A percentile compares a stretch with the other conserved stretches of the same genome.
These are phyloP conservation scores for Pipra filicauda DNA, from an alignment of 2,113 vertebrate species.

Conservation along the genomic window DNA sequence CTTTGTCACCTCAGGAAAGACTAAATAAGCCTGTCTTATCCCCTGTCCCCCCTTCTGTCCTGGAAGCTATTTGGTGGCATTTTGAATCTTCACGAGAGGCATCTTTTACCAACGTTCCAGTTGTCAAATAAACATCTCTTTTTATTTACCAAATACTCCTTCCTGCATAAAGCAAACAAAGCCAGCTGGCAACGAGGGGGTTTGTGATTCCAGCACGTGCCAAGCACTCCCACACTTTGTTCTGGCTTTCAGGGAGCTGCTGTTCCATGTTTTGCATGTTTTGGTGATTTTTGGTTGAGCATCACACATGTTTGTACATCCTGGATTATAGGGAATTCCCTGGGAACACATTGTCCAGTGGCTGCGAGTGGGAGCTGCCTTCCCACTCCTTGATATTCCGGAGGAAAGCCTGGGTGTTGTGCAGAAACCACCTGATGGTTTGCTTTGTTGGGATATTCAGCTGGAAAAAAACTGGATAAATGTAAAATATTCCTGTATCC, in stretches of 20 bases:
- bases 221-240: background rate
- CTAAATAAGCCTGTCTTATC: background rate
- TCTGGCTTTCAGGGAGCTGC: background rate
- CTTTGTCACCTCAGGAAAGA: background rate
- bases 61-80: background rate
- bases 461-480: background rate
- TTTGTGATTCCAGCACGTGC: background rate
- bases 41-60: too few species aligned
- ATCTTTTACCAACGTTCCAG: rapidly evolving
- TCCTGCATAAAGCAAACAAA: background rate
- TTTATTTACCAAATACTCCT: background rate
- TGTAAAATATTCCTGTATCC: rapidly evolving
- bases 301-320: rapidly evolving
- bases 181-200: background rate
- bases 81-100: background rate
- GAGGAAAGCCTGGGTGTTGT: rapidly evolving
- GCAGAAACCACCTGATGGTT: rapidly evolving
- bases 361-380: background rate
- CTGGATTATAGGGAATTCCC: background rate
- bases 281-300: background rate
- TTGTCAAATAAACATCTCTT: background rate
- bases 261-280: rapidly evolving
- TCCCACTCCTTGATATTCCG: background rate
- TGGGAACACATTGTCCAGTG: rapidly evolving
- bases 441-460: background rate